phyloP scores from a whole-genome alignment of 2,113 vertebrate species.

The Oncorhynchus nerka region DNA sequence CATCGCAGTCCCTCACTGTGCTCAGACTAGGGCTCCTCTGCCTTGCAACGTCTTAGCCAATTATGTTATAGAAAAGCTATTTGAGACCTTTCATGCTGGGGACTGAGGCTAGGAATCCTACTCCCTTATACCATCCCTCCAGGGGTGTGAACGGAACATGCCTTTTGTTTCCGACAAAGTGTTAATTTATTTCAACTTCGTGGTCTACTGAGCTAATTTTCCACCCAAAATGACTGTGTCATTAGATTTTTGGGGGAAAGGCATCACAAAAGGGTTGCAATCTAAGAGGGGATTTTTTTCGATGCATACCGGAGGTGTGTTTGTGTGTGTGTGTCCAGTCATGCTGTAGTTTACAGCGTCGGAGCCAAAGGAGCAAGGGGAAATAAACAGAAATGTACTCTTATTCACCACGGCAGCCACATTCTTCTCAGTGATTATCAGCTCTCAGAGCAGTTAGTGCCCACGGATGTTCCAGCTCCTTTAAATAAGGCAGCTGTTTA shows the following conservation, averaged over 20 bases:
- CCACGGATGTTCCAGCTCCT: slow-evolving; percentile 21
- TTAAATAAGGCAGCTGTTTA: slow-evolving; percentile 46
- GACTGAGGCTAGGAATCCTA: too few relatives aligned
- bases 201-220: neutral
- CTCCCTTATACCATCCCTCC: too few relatives aligned
- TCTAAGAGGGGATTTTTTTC: slow-evolving; percentile 3
- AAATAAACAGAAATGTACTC: slow-evolving; percentile 35
- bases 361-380: neutral
- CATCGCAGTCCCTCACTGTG: too few relatives aligned
- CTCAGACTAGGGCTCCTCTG: too few relatives aligned
- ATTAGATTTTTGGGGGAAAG: slow-evolving; percentile 25
- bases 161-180: neutral
- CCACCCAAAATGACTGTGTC: slow-evolving; percentile 1
- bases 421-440: slow-evolving; percentile 22
- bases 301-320: neutral
- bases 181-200: neutral
- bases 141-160: neutral
- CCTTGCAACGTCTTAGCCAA: neutral
- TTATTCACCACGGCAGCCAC: slow-evolving; percentile 42
- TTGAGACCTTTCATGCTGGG: neutral
- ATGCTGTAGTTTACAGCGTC: neutral
- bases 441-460: slow-evolving; percentile 9
- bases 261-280: neutral
- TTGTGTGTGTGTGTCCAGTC: neutral
- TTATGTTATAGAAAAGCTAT: neutral